A percentile compares a stretch with the other conserved stretches of the same genome.
phyloP scores from a whole-genome alignment of 2,888 invertebrate species.

The Sisyra nigra region DNA sequence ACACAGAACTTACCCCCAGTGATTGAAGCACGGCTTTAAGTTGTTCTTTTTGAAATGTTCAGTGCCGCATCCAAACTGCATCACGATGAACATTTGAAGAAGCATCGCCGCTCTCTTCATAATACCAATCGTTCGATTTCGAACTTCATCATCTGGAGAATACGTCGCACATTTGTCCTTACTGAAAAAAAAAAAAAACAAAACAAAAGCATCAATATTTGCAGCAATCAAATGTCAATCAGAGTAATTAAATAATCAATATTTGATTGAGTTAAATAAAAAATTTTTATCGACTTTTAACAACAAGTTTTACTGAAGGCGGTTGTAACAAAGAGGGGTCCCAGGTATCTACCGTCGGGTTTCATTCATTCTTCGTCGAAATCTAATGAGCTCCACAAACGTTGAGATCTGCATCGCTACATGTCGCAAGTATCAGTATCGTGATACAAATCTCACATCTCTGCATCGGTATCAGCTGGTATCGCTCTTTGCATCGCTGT shows the following conservation, averaged over 20 bases:
- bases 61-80: slow-evolving; percentile 81
- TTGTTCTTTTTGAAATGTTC: slow-evolving; percentile 56
- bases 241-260: background rate
- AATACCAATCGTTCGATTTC: slow-evolving; percentile 49
- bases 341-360: no score
- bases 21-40: slow-evolving; percentile 48
- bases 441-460: no score
- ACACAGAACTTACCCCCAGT: slow-evolving; percentile 84
- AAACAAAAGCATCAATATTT: slow-evolving; percentile 12
- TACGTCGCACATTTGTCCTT: slow-evolving; percentile 19
- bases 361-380: no score
- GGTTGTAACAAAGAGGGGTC: no score
- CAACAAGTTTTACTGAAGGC: no score
- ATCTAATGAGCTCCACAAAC: no score
- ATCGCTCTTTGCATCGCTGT: no score
- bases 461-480: no score
- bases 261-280: no score
- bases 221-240: slow-evolving; percentile 4
- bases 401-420: no score
- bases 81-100: slow-evolving; percentile 81
- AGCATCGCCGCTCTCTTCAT: slow-evolving; percentile 79
- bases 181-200: slow-evolving; percentile 14
- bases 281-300: no score
- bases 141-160: slow-evolving; percentile 24
- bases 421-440: no score